phyloP scores from a whole-genome alignment of 2,797 vertebrate species.

The Enteromius treurensis region DNA sequence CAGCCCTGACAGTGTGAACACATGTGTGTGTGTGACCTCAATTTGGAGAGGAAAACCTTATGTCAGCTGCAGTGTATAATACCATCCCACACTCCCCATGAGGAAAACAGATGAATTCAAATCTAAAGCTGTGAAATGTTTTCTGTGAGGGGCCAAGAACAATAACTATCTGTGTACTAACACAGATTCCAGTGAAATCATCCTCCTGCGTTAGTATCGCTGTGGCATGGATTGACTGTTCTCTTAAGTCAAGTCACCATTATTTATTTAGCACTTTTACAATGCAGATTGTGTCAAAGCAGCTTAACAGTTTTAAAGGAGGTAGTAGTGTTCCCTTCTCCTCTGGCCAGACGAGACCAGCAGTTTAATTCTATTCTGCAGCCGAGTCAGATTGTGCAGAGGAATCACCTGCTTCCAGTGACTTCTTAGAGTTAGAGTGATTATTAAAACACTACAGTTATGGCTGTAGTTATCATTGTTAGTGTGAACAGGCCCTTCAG shows the following conservation, averaged over 20 bases:
- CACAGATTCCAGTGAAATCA: background rate
- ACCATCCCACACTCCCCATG: background rate
- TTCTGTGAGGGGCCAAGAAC: background rate
- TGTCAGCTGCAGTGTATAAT: background rate
- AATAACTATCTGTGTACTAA: background rate
- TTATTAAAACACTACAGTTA: background rate
- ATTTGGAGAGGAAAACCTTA: background rate
- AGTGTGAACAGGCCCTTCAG: background rate
- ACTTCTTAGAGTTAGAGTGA: background rate
- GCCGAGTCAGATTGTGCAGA: background rate
- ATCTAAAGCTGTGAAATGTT: background rate
- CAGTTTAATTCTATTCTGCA: background rate
- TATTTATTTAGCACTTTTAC: background rate
- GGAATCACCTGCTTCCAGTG: background rate
- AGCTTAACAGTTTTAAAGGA: background rate
- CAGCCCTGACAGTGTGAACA: background rate
- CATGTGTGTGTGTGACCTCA: background rate
- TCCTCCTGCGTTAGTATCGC: background rate
- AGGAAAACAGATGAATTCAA: background rate
- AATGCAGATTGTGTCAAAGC: background rate
- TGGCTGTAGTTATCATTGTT: background rate
- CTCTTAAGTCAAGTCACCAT: background rate
- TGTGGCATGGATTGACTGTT: background rate
- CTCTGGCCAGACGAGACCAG: background rate
- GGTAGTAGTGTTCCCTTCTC: background rate